Base-by-base conservation (phyloP, 2,113 vertebrate genomes). In the Hirundichthys speculiger region DNA sequence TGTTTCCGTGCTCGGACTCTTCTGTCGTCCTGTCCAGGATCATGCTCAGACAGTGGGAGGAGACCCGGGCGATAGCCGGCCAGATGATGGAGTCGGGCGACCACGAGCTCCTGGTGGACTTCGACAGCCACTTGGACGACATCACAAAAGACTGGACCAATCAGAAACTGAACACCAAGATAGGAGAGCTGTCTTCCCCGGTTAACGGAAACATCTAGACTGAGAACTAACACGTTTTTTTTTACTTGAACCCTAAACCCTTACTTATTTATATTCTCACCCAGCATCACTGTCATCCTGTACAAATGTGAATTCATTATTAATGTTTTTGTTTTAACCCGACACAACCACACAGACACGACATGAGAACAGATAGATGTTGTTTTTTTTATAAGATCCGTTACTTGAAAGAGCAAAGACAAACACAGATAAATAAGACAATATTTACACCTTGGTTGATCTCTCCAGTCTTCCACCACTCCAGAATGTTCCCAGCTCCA, bases 131-230 rank as follows among this genome's bases (percentile, higher is more conserved):
- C 85, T 83, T 97, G 76, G 95, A 96, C 1, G 96, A 97, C 91
- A 96, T 97, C 53, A 93, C 93, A 5, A 91, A 92, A 72, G 95
- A 97, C 84, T 97, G 96, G 96, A 95, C 95, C 90, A 97, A 97
- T 90, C 92, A 94, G 84, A 92, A 88, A 53, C 89, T 96, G 1
- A 96, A 97, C 62, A 78, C 68, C 18, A 94, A 93, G 69, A 95
- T 97, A 46, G 90, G 83, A 7, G 94, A 94, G 27, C 90, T 96
- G 55, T 66, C 90, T 66, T 90, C 92, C 0, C 91, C 93, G 16
- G 93, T 92, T 49, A 94, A 94, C 43, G 94, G 93, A 43, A 94
- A 86, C 65, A 86, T 93, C 66, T 90, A 83, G 62, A 10, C 14
- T 0, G 1, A n/a, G n/a, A n/a, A n/a, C n/a, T n/a, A n/a, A n/a